Evolutionary conservation across 2,113 vertebrate genomes (phyloP), one percentile per base, ranked within the genome.

Genomic region (Menura novaehollandiae): DNA sequence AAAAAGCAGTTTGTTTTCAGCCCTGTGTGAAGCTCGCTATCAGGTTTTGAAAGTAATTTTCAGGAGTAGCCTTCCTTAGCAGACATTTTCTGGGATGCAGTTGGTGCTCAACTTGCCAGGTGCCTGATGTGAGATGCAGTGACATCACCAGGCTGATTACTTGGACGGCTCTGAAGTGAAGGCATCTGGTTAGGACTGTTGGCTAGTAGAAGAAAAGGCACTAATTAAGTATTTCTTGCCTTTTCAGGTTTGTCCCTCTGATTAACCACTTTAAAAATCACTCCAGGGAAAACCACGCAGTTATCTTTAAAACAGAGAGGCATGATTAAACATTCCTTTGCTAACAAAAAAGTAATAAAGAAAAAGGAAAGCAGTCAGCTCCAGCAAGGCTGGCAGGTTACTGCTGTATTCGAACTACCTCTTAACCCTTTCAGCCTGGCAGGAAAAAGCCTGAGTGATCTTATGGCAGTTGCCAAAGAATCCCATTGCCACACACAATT

Each of bases 151-250:
- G 83, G 49, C 75, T 58, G 79, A 92, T 88, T 44, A 47, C 32
- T 85, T 78, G 80, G 88, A 92, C 39, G 18, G 44, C 52, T 92
- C 91, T 68, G 73, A 80, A 91, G 52, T n/a, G 64, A 95, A 90
- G 68, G 93, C 76, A 77, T 80, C 92, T 94, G 93, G 44, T 83
- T 88, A 81, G 85, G 83, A 37, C 83, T 87, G 83, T 33, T 92
- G 89, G 83, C 80, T 86, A 74, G 80, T 13, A 77, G 79, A 90
- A 83, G 63, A 90, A 83, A 91, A 93, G 51, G n/a, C 56, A 39
- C 59, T 93, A 97, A 92, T 92, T 95, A 91, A 96, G 80, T 84
- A 89, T 84, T 84, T 95, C 86, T 89, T 95, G 91, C 84, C 83
- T 81, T 91, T 91, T 95, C 91, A 81, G 56, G 83, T 92, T 93